Evolutionary conservation across 2,888 invertebrate genomes (phyloP).

Genomic region (Chalcosyrphus nemorum): DNA sequence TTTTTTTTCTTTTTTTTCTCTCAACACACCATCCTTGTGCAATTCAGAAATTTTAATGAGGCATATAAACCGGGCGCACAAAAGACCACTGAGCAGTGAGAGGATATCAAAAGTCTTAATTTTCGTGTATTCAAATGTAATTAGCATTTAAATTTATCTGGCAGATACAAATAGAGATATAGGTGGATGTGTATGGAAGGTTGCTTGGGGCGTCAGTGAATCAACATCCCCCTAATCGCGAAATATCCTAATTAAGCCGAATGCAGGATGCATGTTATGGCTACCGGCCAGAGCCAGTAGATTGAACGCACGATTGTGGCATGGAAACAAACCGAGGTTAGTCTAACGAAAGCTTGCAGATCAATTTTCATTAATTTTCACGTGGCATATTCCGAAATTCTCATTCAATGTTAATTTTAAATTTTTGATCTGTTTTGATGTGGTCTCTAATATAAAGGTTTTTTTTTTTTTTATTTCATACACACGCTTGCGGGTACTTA

Average conservation of each 20-base stretch:
- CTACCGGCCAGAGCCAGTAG: neutral
- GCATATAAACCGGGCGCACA: neutral
- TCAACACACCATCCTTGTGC: neutral
- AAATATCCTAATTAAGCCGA: neutral
- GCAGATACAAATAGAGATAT: neutral
- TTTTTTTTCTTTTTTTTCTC: neutral
- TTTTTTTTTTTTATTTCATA: neutral
- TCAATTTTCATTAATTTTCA: constrained; percentile 9
- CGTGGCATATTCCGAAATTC: constrained; percentile 27
- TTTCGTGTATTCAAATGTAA: constrained; percentile 18
- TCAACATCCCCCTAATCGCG: constrained; percentile 1
- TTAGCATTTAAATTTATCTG: constrained; percentile 13
- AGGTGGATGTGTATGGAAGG: neutral
- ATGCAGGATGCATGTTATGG: neutral
- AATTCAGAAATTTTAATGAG: constrained; percentile 34
- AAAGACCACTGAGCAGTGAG: neutral
- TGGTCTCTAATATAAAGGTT: neutral
- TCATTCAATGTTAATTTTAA: constrained; percentile 26
- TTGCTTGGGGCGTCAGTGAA: neutral
- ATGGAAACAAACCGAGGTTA: neutral
- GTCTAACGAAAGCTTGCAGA: neutral
- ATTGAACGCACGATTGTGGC: neutral
- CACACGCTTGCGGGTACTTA: neutral
- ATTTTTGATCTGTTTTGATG: constrained; percentile 19
- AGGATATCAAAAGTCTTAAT: constrained; percentile 3